These are phyloP conservation scores for Siniperca knerii DNA, from an alignment of 2,113 vertebrate genomes.

Conservation along the genomic window DNA sequence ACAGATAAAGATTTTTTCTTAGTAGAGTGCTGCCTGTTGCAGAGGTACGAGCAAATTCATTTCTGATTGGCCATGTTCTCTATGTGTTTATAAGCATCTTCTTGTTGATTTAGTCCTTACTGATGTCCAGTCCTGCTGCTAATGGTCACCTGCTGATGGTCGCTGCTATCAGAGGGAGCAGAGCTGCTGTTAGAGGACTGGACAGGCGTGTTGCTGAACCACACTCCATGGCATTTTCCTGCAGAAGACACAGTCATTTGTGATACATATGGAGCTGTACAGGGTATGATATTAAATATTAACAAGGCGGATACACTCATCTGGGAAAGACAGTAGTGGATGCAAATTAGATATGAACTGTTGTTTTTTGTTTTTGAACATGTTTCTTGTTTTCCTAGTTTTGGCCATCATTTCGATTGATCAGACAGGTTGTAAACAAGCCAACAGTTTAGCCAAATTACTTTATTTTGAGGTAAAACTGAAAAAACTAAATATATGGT, in stretches of 20 bases:
- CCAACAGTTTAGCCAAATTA: background rate
- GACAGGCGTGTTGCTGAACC: conserved; percentile 87
- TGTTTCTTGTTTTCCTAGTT: background rate
- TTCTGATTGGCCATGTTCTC: conserved; percentile 62
- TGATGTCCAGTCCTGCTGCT: conserved; percentile 37
- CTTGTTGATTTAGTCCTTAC: conserved; percentile 49
- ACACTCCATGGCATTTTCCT: conserved; percentile 97
- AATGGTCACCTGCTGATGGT: conserved; percentile 92
- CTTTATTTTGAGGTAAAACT: background rate
- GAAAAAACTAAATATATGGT: background rate
- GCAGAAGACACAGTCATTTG: conserved; percentile 35
- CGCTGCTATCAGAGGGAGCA: conserved; percentile 85
- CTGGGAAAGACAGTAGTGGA: background rate
- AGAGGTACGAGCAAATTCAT: conserved; percentile 61
- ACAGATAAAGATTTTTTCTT: conserved; percentile 44
- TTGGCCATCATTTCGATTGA: background rate
- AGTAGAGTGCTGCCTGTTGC: conserved; percentile 56
- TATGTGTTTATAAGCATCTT: conserved; percentile 67
- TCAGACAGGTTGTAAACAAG: background rate
- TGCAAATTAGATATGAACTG: background rate
- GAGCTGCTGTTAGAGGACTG: conserved; percentile 75
- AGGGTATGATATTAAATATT: background rate
- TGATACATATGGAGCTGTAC: background rate
- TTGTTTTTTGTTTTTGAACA: background rate
- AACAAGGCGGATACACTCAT: background rate